Base-by-base conservation (phyloP, 2,797 vertebrate genomes). In the Sebastes vulpes region DNA sequence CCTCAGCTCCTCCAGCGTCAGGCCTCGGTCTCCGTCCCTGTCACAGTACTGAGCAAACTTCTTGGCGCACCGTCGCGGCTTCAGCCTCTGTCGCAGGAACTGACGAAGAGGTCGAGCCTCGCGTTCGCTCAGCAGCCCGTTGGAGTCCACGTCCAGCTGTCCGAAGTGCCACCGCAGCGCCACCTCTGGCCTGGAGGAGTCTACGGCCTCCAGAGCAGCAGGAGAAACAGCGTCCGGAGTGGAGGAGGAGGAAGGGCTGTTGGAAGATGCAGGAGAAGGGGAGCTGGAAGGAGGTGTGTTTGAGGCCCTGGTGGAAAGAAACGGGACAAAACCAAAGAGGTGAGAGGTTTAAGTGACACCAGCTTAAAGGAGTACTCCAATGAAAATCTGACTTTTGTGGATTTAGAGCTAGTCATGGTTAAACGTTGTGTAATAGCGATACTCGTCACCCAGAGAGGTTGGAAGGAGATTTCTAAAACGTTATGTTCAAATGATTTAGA, bases 31-130 rank as follows among this genome's bases (percentile, higher is more conserved):
- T 60, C 77, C 38, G 4, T 95, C 74, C 4, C 84, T 56, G 82
- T 95, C 93, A 0, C 94, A 95, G 86, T 91, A 91, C 77, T 94
- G 92, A 26, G 82, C n/a, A 1, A 95, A 94, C 76, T 90, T 95
- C 81, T 91, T 95, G 72, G 83, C 91, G 2, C 95, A 95, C 0
- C 91, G 90, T 1, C 90, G 88, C 1, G 92, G 93, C 53, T 80
- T 92, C 38, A 94, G 68, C 68, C 81, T 74, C 25, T 72, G 78
- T 4, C 90, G 88, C 69, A 95, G 87, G 82, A 88, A 92, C 28
- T 84, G 85, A 3, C 89, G 92, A 1, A 95, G 81, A 0, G 94
- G 93, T 1, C 93, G 89, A 1, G 90, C 84, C 70, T 95, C 94
- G 0, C 83, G 79, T 18, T 95, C 89, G 0, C 89, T 94, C n/a